Conservation (phyloP, 37 sponge, comb jelly and placozoan genomes). For the Beroe forskalii region DNA sequence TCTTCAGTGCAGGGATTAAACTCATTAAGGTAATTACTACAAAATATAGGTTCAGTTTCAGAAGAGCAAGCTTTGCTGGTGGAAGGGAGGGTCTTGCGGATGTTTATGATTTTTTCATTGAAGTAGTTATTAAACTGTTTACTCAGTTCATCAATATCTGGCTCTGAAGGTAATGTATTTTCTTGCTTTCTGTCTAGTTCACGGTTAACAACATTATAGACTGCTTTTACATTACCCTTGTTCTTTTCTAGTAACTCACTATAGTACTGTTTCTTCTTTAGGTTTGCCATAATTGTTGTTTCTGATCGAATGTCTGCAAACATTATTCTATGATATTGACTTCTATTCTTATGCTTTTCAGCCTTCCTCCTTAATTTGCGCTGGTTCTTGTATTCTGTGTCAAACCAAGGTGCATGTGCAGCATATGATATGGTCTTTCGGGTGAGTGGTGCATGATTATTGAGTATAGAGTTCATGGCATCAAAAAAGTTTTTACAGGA, state of each 20-base stretch:
- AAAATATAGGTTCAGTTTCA: background rate
- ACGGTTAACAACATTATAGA: background rate
- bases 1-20: background rate
- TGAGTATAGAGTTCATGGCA: background rate
- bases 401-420: constrained; percentile 4
- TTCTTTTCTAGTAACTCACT: background rate
- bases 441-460: background rate
- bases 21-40: too few relatives aligned
- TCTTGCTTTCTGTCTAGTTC: background rate
- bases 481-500: background rate
- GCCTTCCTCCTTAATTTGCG: background rate
- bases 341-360: background rate
- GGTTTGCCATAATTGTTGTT: background rate
- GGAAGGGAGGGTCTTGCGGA: background rate
- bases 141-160: background rate
- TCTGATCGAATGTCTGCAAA: background rate
- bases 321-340: background rate
- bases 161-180: background rate
- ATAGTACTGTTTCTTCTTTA: background rate
- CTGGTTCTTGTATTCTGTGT: background rate
- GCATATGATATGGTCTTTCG: background rate
- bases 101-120: background rate
- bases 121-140: background rate
- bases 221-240: background rate
- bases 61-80: background rate